Base-by-base conservation (phyloP, 2,888 invertebrate species). In the Carcina quercana region DNA sequence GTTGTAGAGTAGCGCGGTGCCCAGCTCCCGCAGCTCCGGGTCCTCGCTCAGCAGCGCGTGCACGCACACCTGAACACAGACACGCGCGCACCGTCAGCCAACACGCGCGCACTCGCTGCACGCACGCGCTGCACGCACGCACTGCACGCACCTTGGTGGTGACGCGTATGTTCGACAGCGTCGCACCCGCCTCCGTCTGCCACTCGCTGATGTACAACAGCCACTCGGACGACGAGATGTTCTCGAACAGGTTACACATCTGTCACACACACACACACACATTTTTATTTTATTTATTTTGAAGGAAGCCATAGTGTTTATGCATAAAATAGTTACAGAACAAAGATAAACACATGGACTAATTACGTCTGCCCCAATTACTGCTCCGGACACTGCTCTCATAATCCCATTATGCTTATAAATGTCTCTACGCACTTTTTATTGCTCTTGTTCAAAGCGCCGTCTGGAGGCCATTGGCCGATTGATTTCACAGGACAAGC, bases 181-280 rank as follows among this genome's bases (percentile, higher is more conserved):
- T 87, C 55, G 90, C 90, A 8, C 89, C 91, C n/a, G n/a, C n/a
- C 50, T 88, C 27, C 11, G 22, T 87, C 25, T 89, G 88, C 96
- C 96, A 96, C 75, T 96, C 96, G 30, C 95, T 95, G 67, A 96
- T 96, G 80, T 96, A 96, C 53, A 96, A 84, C 59, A 96, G 76
- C 96, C 96, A 96, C 73, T 96, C 96, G 0, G 95, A 94, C 35
- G 95, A 92, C 45, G 93, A 93, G 20, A 92, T 78, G 75, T 94
- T 92, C 71, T 94, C 94, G 74, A 96, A 96, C 75, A 96, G 87
- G 74, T 96, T 96, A 70, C 93, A 93, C 71, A 95, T 87, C 94
- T 96, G 69, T 11, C 50, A 51, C 47, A 27, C 15, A 17, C 12
- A 24, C 25, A 27, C 10, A 3, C 28, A 17, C 17, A 3, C 17